Percentiles rank a stretch among this genome's conserved stretches.
Evolutionary conservation across 1,140 invertebrate genomes (phyloP).

Genomic region (Elymnias hypermnestra): DNA sequence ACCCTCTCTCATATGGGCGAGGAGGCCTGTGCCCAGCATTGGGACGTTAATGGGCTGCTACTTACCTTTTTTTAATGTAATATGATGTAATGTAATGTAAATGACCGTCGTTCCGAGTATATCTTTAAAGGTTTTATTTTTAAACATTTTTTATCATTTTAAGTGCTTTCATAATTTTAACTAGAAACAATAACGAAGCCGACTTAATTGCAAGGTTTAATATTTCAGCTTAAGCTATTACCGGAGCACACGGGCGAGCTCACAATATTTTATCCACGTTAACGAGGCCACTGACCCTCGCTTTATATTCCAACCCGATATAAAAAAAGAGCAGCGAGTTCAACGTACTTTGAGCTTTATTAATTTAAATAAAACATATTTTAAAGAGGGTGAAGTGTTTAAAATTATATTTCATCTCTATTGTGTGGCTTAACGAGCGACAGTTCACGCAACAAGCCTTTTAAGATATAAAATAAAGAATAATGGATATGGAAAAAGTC

Average conservation of each 20-base stretch:
- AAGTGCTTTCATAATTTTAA: too few relatives aligned
- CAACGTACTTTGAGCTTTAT: constrained; percentile 2
- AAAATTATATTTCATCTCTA: background rate
- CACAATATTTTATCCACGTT: constrained; percentile 8
- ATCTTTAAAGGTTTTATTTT: too few relatives aligned
- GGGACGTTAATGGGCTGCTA: too few relatives aligned
- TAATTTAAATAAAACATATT: constrained; percentile 4
- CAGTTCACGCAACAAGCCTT: too few relatives aligned
- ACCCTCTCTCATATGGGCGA: too few relatives aligned
- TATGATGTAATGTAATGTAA: too few relatives aligned
- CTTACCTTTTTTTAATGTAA: too few relatives aligned
- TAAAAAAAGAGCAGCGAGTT: constrained; percentile 12
- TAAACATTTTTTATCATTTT: too few relatives aligned
- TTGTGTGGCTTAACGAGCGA: background rate
- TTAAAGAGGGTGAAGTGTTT: background rate
- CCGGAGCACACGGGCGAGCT: background rate
- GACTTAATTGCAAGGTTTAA: background rate
- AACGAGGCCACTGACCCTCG: constrained; percentile 22
- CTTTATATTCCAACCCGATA: constrained; percentile 19
- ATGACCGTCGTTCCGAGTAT: too few relatives aligned
- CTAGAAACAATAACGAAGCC: background rate
- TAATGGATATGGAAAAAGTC: too few relatives aligned
- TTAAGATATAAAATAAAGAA: too few relatives aligned
- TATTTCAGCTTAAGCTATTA: background rate
- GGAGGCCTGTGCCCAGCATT: too few relatives aligned